Percentiles rank a stretch among this genome's conserved stretches.
Conservation (phyloP, 2,113 vertebrate species). For the Chloroceryle aenea region DNA sequence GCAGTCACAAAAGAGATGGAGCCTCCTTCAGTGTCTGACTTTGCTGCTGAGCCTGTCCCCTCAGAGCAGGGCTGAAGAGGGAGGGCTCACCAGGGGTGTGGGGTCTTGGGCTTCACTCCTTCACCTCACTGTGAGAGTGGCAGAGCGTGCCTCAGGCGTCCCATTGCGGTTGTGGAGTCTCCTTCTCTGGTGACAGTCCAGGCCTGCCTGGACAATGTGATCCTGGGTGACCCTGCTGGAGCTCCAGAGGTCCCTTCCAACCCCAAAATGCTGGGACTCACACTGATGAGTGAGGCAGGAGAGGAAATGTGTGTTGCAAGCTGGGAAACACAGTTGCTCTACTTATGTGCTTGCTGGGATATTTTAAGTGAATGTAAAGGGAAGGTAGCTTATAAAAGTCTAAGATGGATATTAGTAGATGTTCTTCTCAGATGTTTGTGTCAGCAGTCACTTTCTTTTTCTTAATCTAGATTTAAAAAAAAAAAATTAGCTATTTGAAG, state of each 20-base stretch:
- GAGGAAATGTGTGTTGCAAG: background rate
- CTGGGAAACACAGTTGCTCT: background rate
- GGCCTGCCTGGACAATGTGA: background rate
- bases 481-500: no score
- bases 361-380: background rate
- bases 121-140: no score
- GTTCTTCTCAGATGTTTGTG: background rate
- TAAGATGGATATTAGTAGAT: no score
- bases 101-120: background rate
- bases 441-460: background rate
- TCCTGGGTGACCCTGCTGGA: background rate
- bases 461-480: background rate
- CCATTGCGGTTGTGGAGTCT: background rate
- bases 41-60: background rate
- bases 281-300: no score
- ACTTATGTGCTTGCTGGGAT: fast-evolving
- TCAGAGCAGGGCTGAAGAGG: fast-evolving
- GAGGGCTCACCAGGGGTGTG: fast-evolving
- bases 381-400: background rate
- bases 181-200: background rate
- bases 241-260: background rate
- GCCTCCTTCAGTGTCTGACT: fast-evolving
- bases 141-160: background rate
- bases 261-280: background rate
- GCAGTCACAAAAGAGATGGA: background rate